phyloP scores from a whole-genome alignment of 1,140 invertebrate species.

The Penaeus vannamei region DNA sequence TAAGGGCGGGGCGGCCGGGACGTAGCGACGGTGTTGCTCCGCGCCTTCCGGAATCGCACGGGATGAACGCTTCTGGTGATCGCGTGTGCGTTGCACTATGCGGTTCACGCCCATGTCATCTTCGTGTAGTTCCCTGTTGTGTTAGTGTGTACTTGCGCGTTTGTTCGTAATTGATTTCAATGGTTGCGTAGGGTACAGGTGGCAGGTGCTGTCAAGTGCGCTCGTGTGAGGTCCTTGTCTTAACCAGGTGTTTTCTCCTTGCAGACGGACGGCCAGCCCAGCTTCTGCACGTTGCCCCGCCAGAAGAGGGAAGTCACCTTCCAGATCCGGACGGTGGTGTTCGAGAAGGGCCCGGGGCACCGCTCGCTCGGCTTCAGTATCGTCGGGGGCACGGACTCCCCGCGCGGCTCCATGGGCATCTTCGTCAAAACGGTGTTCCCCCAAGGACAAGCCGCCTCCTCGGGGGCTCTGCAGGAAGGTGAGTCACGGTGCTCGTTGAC shows the following conservation, averaged over 20 bases:
- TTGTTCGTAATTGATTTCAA: too few species aligned
- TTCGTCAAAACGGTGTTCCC: constrained; percentile 93
- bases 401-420: constrained; percentile 90
- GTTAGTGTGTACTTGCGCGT: too few species aligned
- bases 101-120: too few species aligned
- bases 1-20: too few species aligned
- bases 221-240: too few species aligned
- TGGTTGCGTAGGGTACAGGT: too few species aligned
- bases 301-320: constrained; percentile 65
- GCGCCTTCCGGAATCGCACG: too few species aligned
- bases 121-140: too few species aligned
- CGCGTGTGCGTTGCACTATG: too few species aligned
- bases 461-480: constrained; percentile 89
- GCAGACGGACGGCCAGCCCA: constrained; percentile 59
- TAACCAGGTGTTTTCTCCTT: not conserved
- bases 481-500: constrained; percentile 61
- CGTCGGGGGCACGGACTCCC: constrained; percentile 90
- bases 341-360: constrained; percentile 86
- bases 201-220: too few species aligned
- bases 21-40: too few species aligned
- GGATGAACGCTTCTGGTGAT: too few species aligned
- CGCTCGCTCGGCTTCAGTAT: constrained; percentile 93
- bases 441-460: constrained; percentile 87
- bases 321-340: constrained; percentile 80
- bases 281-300: constrained; percentile 66